Base-by-base conservation (phyloP, 2,797 vertebrate genomes). In the Phrynocephalus forsythii region DNA sequence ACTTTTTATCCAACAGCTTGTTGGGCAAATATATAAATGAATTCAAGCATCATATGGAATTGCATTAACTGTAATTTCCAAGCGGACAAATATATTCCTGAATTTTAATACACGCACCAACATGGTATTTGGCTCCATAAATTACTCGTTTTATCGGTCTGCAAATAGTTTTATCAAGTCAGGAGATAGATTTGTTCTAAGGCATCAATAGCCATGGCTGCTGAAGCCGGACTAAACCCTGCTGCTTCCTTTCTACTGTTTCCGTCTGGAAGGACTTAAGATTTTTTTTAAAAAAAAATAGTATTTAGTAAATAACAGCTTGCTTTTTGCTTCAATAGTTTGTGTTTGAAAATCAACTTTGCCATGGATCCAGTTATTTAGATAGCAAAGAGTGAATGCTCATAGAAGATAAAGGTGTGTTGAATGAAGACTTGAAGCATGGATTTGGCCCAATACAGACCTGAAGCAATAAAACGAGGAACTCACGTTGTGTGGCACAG, bases 21-120 rank as follows among this genome's bases (percentile, higher is more conserved):
- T 87, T 96, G 93, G 94, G 89, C 93, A 97, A 97, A 97, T 95
- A 96, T 90, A 95, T 91, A 95, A 94, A 96, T 95, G 96, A 96
- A 95, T 95, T 94, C 92, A 94, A 95, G 96, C 92, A 95, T 95
- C 95, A 95, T 92, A 94, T 50, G 93, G 93, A 95, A 96, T 96
- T 96, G 95, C 94, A 94, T 94, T 91, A 96, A 96, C 96, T 94
- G 92, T 91, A 96, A 96, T 92, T 92, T 90, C 92, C 93, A 95
- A 91, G 95, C 95, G 96, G 94, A 94, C 48, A 95, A 93, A 92
- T 91, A 90, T 89, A 94, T 90, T 92, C 83, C 84, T 90, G 91
- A 93, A 95, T 95, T 95, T 96, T 94, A 94, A 95, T 93, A 95
- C 91, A 90, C 93, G 78, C 91, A 91, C 95, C 95, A 95, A 93